These are phyloP conservation scores for Peromyscus maniculatus DNA, from an alignment of 2,113 vertebrate genomes.

Conservation along the genomic window DNA sequence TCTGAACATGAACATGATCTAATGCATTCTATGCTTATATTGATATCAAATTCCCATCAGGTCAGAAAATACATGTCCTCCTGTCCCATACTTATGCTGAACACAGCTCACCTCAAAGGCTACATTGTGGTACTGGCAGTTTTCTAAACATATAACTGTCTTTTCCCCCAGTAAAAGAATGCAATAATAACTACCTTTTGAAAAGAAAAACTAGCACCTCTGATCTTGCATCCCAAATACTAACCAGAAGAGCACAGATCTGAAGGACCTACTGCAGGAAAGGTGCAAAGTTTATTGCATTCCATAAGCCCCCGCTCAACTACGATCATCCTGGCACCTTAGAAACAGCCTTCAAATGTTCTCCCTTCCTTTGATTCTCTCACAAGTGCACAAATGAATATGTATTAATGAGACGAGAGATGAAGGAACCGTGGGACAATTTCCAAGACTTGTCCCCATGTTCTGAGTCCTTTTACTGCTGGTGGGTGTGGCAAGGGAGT, in stretches of 20 bases:
- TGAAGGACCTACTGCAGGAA: neutral
- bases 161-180: constrained; percentile 41
- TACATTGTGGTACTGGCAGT: constrained; percentile 30
- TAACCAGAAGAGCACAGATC: neutral
- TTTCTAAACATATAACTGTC: constrained; percentile 63
- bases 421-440: constrained; percentile 41
- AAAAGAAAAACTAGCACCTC: neutral
- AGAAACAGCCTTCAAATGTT: constrained; percentile 46
- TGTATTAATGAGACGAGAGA: neutral
- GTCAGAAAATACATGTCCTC: constrained; percentile 77
- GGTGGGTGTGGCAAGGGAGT: constrained; percentile 4
- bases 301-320: neutral
- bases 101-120: constrained; percentile 64
- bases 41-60: constrained; percentile 76
- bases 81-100: constrained; percentile 58
- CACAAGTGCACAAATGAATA: neutral
- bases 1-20: constrained; percentile 74
- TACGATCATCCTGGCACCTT: neutral
- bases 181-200: neutral
- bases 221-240: constrained; percentile 28
- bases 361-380: neutral
- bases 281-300: neutral
- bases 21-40: constrained; percentile 71
- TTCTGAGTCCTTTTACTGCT: constrained; percentile 26
- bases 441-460: constrained; percentile 46